Evolutionary conservation across 2,888 invertebrate species (phyloP).

Genomic region (Lithosia quadra): DNA sequence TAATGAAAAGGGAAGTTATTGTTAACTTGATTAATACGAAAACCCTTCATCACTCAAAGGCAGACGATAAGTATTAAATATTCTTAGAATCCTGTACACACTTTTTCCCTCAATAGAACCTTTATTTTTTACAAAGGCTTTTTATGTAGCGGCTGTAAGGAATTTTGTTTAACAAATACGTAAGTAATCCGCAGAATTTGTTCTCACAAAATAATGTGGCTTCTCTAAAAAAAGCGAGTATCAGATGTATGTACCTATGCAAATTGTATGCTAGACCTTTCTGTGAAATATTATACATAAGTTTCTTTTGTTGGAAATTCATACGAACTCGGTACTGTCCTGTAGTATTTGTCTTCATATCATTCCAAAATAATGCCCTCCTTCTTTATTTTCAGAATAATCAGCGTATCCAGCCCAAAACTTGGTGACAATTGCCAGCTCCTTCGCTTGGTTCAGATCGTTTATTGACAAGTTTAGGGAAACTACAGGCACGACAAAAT

Average conservation of each 20-base stretch:
- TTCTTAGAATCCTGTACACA: conserved; percentile 1
- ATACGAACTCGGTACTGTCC: background rate
- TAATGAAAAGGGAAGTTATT: too few species aligned
- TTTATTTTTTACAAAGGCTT: background rate
- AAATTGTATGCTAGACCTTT: background rate
- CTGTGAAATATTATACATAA: background rate
- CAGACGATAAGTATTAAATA: background rate
- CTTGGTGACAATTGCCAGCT: too few species aligned
- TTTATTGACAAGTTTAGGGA: too few species aligned
- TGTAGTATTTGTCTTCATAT: background rate
- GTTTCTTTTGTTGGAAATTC: background rate
- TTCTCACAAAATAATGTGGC: background rate
- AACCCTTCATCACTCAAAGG: background rate
- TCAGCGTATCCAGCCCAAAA: too few species aligned
- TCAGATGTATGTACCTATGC: conserved; percentile 4
- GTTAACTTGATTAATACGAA: background rate
- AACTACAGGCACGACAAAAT: too few species aligned
- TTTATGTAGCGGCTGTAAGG: background rate
- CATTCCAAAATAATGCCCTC: too few species aligned
- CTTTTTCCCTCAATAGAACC: background rate
- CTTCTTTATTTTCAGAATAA: too few species aligned
- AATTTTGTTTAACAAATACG: conserved; percentile 7
- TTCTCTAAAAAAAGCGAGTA: conserved; percentile 5
- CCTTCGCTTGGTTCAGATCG: too few species aligned
- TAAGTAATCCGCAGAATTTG: background rate